Evolutionary conservation across 2,113 vertebrate genomes (phyloP).

Genomic region (Pungitius pungitius): DNA sequence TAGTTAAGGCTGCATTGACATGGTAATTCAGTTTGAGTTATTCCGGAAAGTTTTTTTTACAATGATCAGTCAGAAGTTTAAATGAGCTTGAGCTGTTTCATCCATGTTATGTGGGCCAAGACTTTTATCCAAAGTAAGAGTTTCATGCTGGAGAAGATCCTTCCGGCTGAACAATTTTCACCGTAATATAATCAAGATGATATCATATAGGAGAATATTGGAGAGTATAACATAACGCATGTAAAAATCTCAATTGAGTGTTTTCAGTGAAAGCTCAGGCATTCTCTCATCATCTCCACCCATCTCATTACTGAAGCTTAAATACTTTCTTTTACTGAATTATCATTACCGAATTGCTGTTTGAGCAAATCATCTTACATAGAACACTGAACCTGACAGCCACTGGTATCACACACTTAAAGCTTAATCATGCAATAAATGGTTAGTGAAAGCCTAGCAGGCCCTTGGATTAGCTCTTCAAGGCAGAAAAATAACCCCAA

Average conservation of each 20-base stretch:
- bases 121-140: neutral
- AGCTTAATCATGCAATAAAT: conserved; percentile 67
- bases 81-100: neutral
- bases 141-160: neutral
- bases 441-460: conserved; percentile 47
- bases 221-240: neutral
- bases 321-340: conserved; percentile 8
- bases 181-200: neutral
- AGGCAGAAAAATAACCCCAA: conserved; percentile 8
- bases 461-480: conserved; percentile 30
- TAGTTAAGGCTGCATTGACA: neutral
- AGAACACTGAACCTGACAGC: conserved; percentile 58
- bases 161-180: neutral
- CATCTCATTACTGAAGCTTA: conserved; percentile 6
- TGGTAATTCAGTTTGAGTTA: neutral
- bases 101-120: neutral
- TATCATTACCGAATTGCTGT: conserved; percentile 5
- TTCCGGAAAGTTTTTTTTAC: no score
- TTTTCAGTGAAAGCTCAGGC: neutral
- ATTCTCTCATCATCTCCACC: conserved; percentile 20
- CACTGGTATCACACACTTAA: conserved; percentile 38
- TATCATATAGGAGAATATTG: neutral
- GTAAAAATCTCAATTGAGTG: neutral
- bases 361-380: conserved; percentile 14
- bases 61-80: neutral